Conservation (phyloP, 2,113 vertebrate genomes). For the Athene noctua region DNA sequence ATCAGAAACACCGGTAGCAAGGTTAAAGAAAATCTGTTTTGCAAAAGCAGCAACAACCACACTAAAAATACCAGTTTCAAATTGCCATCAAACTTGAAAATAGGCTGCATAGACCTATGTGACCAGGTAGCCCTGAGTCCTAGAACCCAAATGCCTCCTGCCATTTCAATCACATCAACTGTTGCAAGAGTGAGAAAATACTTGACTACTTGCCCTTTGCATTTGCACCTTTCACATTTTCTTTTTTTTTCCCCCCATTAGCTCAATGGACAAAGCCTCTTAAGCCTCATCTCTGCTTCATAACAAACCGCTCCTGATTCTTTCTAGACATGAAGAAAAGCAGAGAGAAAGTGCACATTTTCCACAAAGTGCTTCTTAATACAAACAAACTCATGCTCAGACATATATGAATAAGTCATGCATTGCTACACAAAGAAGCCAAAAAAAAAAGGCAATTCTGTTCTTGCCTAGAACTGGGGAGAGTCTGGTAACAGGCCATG, state of each 20-base stretch:
- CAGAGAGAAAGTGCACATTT: not conserved
- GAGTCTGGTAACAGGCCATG: not conserved
- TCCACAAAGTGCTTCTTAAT: not conserved
- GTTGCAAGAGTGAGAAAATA: not conserved
- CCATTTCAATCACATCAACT: not conserved
- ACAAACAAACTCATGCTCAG: not conserved
- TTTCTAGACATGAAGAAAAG: not conserved
- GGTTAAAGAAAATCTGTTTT: not conserved
- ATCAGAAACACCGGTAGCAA: not conserved
- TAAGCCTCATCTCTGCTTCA: not conserved
- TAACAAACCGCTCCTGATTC: not conserved
- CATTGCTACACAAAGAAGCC: not conserved
- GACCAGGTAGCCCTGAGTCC: not conserved
- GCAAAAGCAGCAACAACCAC: not conserved
- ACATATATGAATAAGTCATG: not conserved
- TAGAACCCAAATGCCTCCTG: not conserved
- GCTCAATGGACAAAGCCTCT: not conserved
- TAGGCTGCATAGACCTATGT: not conserved
- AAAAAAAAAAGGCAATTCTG: not conserved
- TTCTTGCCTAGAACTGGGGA: not conserved
- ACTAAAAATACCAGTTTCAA: not conserved
- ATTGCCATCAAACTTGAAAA: not conserved
- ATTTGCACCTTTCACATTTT: not conserved
- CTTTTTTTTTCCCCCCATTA: not conserved
- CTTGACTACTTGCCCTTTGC: not conserved